Evolutionary conservation across 2,888 invertebrate genomes (phyloP), one percentile per base, ranked within the genome.

Genomic region (Sphaerophoria taeniata): DNA sequence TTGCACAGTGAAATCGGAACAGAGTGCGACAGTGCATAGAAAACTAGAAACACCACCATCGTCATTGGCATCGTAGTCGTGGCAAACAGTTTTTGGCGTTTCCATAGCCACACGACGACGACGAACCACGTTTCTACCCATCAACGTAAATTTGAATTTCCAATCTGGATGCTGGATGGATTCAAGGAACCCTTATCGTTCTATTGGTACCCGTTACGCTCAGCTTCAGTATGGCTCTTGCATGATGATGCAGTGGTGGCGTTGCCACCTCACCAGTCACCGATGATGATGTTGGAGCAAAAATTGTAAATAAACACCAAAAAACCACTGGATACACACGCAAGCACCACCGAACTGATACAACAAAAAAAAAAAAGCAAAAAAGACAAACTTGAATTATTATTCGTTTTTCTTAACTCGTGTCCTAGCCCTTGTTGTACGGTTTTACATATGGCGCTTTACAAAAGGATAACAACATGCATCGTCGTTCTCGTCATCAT

Each of bases 391-490:
- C 78, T 71, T 79, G 74, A 79, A 75, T 74, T 65, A 75, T 74
- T 65, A 67, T 71, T 70, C 65, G n/a, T 49, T 53, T 72, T 73
- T 34, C 47, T 33, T 12, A 14, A 14, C 31, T 14, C 39, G 31
- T 67, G 53, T 67, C 53, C 31, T 39, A 67, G 39, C n/a, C 53
- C 53, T 0, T 53, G 53, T 67, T 39, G n/a, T 67, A 67, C 70
- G 12, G 53, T 51, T 67, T 53, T 65, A 74, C 70, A 75, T 75
- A 71, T 55, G 58, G 51, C 67, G 51, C 24, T 24, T 80, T 84
- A 84, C 75, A 75, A 69, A 84, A 80, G 84, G 74, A 84, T 75
- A 84, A 71, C 84, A 75, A 74, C 70, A 60, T 72, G 73, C 73
- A 78, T 39, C 70, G 55, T 56, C 34, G 24, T 56, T 36, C 36